Evolutionary conservation across 2,113 vertebrate genomes (phyloP).

Genomic region (Malurus alboscapulatus): DNA sequence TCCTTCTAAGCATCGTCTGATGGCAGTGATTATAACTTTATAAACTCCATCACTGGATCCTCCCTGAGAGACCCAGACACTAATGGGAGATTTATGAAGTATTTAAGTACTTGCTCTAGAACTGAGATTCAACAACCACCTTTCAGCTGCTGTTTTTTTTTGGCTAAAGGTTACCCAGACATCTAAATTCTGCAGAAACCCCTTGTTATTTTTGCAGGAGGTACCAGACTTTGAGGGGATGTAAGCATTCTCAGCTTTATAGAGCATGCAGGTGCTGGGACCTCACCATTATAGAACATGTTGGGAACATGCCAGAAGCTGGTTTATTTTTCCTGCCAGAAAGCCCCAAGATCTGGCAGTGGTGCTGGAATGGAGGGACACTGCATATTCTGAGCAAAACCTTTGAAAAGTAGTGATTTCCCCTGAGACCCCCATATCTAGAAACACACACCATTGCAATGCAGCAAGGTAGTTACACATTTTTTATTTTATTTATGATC

Average conservation of each 20-base stretch:
- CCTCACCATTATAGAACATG: neutral
- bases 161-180: neutral
- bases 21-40: slow-evolving; percentile 11
- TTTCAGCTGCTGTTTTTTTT: neutral
- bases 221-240: neutral
- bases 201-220: neutral
- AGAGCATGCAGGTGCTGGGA: neutral
- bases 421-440: too few relatives aligned
- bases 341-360: neutral
- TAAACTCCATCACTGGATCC: slow-evolving; percentile 17
- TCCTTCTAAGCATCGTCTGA: neutral
- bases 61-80: slow-evolving; percentile 7
- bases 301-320: neutral
- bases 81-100: slow-evolving; percentile 50
- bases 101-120: neutral
- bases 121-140: neutral
- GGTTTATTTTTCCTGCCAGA: neutral
- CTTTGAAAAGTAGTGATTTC: neutral
- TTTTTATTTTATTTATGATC: neutral
- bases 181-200: neutral
- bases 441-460: accelerated
- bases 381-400: neutral
- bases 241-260: neutral
- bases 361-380: neutral
- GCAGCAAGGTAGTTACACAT: neutral